Conservation (phyloP, 2,888 invertebrate genomes). For the Cephus runcator region DNA sequence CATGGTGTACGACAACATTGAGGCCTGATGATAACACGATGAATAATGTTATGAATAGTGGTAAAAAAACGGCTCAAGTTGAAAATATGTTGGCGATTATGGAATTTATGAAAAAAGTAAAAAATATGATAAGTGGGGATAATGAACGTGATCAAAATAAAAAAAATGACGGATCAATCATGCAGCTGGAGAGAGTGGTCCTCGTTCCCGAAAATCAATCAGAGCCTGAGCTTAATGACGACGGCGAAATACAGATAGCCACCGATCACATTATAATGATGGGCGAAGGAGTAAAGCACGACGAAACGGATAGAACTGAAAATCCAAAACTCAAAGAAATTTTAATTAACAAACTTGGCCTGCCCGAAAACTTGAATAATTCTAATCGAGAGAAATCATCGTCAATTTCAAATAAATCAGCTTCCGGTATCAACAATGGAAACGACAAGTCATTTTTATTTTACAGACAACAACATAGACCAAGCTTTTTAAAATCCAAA, state of each 20-base stretch:
- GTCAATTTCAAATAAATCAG: background rate
- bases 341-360: background rate
- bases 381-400: background rate
- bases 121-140: slow-evolving; percentile 28
- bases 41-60: background rate
- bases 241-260: background rate
- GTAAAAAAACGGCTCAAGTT: slow-evolving; percentile 19
- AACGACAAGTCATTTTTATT: slow-evolving; percentile 23
- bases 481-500: background rate
- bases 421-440: background rate
- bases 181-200: slow-evolving; percentile 27
- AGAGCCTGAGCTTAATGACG: background rate
- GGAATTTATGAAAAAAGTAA: slow-evolving; percentile 41
- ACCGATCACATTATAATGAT: slow-evolving; percentile 22
- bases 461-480: slow-evolving; percentile 3
- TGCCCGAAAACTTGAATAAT: background rate
- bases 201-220: slow-evolving; percentile 23
- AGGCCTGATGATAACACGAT: background rate
- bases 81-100: slow-evolving; percentile 40
- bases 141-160: slow-evolving; percentile 18
- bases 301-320: background rate
- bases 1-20: background rate
- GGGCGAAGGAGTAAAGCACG: slow-evolving; percentile 23
- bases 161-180: slow-evolving; percentile 20
- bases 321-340: background rate